Evolutionary conservation across 2,113 vertebrate species (phyloP), one percentile per base, ranked within the genome.

Genomic region (Quiscalus mexicanus): DNA sequence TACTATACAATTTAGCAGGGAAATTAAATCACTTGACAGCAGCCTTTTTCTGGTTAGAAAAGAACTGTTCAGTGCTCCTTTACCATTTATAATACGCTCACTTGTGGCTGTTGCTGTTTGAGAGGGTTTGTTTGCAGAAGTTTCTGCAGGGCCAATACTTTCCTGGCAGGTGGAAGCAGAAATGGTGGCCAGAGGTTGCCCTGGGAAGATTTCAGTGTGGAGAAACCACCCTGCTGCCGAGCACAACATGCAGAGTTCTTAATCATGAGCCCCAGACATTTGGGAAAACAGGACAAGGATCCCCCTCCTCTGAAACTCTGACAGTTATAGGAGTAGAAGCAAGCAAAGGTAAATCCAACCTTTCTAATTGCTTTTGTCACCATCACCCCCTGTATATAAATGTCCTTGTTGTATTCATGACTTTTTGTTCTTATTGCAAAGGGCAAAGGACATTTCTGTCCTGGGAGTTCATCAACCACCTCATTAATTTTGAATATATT

Each of bases 11-110:
- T 90, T 78, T 95, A 89, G 31, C 41, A 60, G 70, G 39, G 64
- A 88, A 94, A 92, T 90, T 42, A 87, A 95, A 83, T 86, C 45
- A 47, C 55, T 91, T 89, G 59, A 84, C 62, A 86, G 47, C 75
- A 91, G 37, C 41, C n/a, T 67, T 91, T 35, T 83, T 86, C 59
- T 91, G 56, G 15, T 64, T 59, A 64, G 67, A 60, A 80, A 87
- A 87, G 60, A 68, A 44, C 23, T 6, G 70, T 85, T 84, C 19
- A 9, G 53, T 68, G n/a, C 56, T 84, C 50, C 70, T 81, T 84
- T 60, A 30, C 70, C 15, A 1, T 73, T 91, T 79, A 24, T 52
- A 90, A 87, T 25, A 28, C 0, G 0, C 25, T 83, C 19, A 41
- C 6, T 64, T 49, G 52, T 0, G 5, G 35, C 44, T 80, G 55